Base-by-base conservation (phyloP, 1,140 invertebrate species). In the Leptinotarsa undecemlineata region DNA sequence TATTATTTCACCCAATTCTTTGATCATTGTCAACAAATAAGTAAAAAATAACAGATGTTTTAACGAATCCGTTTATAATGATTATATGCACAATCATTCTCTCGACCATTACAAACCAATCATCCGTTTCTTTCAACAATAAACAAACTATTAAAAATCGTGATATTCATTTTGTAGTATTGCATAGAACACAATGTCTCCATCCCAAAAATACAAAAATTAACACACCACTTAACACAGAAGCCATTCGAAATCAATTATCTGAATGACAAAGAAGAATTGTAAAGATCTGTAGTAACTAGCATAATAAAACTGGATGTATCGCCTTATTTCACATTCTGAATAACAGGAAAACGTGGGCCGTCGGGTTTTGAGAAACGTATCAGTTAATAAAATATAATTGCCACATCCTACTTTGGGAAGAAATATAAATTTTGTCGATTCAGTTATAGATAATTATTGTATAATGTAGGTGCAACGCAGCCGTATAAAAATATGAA, bases 271-370 rank as follows among this genome's bases (percentile, higher is more conserved):
- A 57, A 57, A 57, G 51, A 57, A 57, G n/a, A 57, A 57, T 57
- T 57, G 51, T 17, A 6, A 57, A 57, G 51, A 57, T 57, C 51
- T 57, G 6, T n/a, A 19, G 21, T 64, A 64, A 64, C 63, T 5
- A 64, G 63, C 20, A 23, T 64, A 64, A 64, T 64, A 33, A 33
- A 64, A 64, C 63, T 64, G 26, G 63, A 64, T 64, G 20, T 64
- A 64, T 64, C 63, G 63, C 63, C 20, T 64, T 64, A 64, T 64
- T 64, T 33, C 63, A 64, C 63, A 23, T 64, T 64, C 63, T 64
- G 21, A 21, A 71, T 57, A 71, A 71, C 67, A 68, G 67, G 67
- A 68, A 68, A 48, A 47, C 67, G 67, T 68, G 67, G 67, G 67
- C 15, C 17, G 63, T 15, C 51, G 51, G 51, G 51, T 57, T 57